Evolutionary conservation across 2,888 invertebrate genomes (phyloP), one percentile per base, ranked within the genome.

Genomic region (Volucella inflata): DNA sequence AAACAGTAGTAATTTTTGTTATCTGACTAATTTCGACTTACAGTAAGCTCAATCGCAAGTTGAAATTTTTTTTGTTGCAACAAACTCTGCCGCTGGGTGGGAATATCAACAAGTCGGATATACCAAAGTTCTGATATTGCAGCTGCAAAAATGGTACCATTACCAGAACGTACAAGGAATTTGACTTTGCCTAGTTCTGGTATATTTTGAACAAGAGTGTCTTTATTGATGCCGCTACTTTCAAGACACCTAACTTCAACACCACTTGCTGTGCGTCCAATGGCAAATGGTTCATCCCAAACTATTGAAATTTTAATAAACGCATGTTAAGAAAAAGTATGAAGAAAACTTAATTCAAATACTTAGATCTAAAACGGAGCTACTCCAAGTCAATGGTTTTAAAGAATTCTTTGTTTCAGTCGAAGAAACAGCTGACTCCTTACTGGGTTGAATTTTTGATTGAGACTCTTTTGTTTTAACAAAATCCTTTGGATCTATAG

Each of bases 1-100:
- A 6, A 6, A 30, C 30, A 30, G 6, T 6, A 30, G 17, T 0
- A 8, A 38, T 8, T 38, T 60, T 12, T 0, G 10, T 11, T 4
- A 36, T 2, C 8, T 8, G 14, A 42, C 50, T 16, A 1, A 12
- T 53, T 6, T 59, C 11, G 14, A 93, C 94, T 93, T 93, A 98
- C 98, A 72, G 97, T 97, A 87, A 99, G 93, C 91, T 97, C 96
- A 21, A 98, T 94, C 2, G 99, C 99, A 75, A 99, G 93, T 91
- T 98, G 97, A 92, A 98, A 99, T 90, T 98, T 97, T 90, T 98
- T 98, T 88, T 97, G 96, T 88, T 96, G 95, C 11, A 99, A 93
- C 62, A 99, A 93, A 88, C 95, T 95, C 89, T 96, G 94, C 42
- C 98, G 95, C 92, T 99, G 99, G 76, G 95, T 95, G 2, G 95